A percentile compares a stretch with the other conserved stretches of the same genome.
Evolutionary conservation across 2,888 invertebrate species (phyloP).

Genomic region (Cheilosia vernalis): DNA sequence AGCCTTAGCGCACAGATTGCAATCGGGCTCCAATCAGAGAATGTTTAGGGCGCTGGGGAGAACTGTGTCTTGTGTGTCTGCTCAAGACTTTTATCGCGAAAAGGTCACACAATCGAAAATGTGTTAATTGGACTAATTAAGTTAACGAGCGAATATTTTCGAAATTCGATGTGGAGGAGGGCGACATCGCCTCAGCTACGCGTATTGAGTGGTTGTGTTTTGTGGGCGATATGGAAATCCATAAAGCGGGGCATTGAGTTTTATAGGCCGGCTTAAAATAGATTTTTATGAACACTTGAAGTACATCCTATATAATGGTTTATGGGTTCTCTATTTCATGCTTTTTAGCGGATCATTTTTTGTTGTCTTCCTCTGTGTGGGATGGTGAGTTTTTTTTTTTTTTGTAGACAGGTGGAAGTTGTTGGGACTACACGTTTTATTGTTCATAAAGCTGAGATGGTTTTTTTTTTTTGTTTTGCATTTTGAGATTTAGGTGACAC

Average conservation of each 20-base stretch:
- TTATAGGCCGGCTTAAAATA: conserved; percentile 53
- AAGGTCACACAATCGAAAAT: conserved; percentile 69
- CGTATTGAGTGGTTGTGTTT: conserved; percentile 7
- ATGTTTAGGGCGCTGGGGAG: conserved; percentile 8
- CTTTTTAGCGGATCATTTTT: conserved; percentile 48
- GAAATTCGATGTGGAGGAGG: conserved; percentile 17
- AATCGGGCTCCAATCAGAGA: conserved; percentile 46
- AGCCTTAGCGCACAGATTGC: conserved; percentile 63
- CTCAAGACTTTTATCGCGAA: conserved; percentile 8
- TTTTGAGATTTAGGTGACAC: conserved; percentile 22
- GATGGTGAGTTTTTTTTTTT: conserved; percentile 7
- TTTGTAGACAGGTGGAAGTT: conserved; percentile 32
- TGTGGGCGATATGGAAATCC: conserved; percentile 37
- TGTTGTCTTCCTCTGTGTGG: not conserved
- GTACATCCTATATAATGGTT: conserved; percentile 26
- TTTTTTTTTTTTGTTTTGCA: conserved; percentile 8
- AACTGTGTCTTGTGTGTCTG: conserved; percentile 3
- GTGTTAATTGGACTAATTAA: conserved; percentile 73
- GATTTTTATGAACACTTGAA: conserved; percentile 56
- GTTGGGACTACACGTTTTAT: conserved; percentile 18
- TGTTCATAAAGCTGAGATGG: not conserved
- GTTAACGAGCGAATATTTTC: conserved; percentile 64
- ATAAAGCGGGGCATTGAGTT: conserved; percentile 44
- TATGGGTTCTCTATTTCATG: conserved; percentile 42
- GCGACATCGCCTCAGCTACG: conserved; percentile 1